These are phyloP conservation scores for Saiga tatarica DNA, from an alignment of 2,113 vertebrate genomes.

Conservation along the genomic window DNA sequence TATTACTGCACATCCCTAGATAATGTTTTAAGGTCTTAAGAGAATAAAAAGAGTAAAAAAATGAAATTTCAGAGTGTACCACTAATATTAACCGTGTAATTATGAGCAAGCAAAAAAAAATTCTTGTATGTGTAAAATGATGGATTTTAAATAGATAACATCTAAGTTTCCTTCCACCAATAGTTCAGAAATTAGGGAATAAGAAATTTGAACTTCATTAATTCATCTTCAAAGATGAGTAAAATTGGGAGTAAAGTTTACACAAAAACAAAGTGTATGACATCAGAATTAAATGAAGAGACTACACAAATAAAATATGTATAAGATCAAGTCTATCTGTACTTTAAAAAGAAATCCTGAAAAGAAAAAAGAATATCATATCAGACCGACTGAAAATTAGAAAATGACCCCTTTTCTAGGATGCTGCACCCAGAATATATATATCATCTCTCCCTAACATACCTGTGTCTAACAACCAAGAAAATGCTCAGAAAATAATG, in stretches of 20 bases:
- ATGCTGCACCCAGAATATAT: background rate
- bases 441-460: background rate
- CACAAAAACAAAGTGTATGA: background rate
- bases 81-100: background rate
- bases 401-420: background rate
- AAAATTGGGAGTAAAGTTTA: background rate
- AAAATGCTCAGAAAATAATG: background rate
- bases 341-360: background rate
- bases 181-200: background rate
- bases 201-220: background rate
- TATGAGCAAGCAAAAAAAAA: background rate
- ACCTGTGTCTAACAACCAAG: background rate
- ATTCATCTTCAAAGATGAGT: background rate
- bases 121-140: background rate
- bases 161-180: background rate
- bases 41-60: background rate
- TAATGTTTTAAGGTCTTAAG: background rate
- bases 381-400: background rate
- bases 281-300: background rate
- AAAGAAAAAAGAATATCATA: background rate
- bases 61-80: background rate
- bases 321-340: background rate
- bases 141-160: background rate
- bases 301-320: slow-evolving; percentile 2
- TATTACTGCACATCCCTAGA: background rate